Conservation (phyloP, 2,888 invertebrate species). For the Eremobia ochroleuca region DNA sequence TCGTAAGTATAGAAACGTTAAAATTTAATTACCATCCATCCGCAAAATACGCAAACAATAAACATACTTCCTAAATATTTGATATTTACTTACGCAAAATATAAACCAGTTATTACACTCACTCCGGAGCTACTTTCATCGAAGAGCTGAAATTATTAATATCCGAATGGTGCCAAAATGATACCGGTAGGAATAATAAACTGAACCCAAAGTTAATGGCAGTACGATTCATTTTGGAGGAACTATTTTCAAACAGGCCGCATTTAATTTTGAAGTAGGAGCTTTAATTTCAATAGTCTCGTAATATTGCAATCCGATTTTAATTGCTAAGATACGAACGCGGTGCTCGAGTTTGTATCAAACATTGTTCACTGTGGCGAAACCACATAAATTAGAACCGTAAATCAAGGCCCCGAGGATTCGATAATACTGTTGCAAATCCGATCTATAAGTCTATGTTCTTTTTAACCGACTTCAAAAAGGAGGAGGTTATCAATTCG, state of each 20-base stretch:
- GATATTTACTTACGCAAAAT: conserved; percentile 63
- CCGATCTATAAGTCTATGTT: background rate
- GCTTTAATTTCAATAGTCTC: conserved; percentile 70
- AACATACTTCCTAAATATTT: conserved; percentile 61
- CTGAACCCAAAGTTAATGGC: conserved; percentile 38
- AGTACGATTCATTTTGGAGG: conserved; percentile 50
- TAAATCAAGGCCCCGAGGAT: conserved; percentile 4
- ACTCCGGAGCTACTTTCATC: conserved; percentile 48
- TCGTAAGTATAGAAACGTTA: conserved; percentile 43
- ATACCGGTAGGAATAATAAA: conserved; percentile 31
- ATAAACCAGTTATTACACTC: conserved; percentile 64
- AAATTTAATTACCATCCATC: conserved; percentile 65
- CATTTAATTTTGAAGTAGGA: conserved; percentile 61
- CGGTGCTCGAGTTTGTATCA: conserved; percentile 44
- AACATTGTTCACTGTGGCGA: conserved; percentile 36
- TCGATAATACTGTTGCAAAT: background rate
- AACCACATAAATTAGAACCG: conserved; percentile 30
- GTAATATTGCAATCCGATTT: conserved; percentile 70
- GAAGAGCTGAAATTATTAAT: conserved; percentile 64
- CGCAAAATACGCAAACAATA: conserved; percentile 57
- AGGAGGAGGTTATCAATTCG: no score
- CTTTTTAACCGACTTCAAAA: no score
- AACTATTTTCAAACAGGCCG: conserved; percentile 54
- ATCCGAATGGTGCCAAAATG: conserved; percentile 48
- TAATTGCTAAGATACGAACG: conserved; percentile 65